These are phyloP conservation scores for Antheraea assamensis DNA, from an alignment of 2,888 invertebrate species.

Conservation along the genomic window DNA sequence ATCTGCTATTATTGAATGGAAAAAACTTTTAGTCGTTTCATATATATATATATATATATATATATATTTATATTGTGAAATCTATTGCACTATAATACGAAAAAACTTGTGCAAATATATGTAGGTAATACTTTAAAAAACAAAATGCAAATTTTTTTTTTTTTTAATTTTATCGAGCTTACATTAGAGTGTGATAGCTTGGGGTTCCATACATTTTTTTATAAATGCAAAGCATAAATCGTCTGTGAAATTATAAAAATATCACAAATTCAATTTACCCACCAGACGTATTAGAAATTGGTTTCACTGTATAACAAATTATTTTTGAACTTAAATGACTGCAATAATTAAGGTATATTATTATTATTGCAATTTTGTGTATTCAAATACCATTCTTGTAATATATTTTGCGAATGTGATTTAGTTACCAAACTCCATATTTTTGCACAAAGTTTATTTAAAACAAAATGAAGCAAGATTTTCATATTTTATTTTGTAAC, in stretches of 20 bases:
- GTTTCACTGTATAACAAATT: too few species aligned
- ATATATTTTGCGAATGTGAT: neutral
- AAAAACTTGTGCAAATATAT: neutral
- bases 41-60: constrained; percentile 5
- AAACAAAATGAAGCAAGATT: neutral
- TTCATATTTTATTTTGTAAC: neutral
- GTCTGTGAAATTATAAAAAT: too few species aligned
- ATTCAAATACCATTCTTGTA: too few species aligned
- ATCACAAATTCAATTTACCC: too few species aligned
- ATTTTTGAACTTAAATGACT: too few species aligned
- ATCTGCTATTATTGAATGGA: constrained; percentile 11
- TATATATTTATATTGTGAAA: neutral
- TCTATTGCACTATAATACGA: neutral
- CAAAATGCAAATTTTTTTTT: neutral
- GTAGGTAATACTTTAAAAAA: neutral
- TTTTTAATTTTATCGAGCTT: neutral
- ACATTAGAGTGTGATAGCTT: neutral
- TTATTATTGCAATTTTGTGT: too few species aligned
- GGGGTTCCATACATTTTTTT: too few species aligned
- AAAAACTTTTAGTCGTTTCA: constrained; percentile 6
- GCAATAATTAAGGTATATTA: too few species aligned
- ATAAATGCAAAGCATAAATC: too few species aligned
- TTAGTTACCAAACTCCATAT: neutral
- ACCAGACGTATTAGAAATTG: too few species aligned
- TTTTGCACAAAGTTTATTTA: neutral